Conservation (phyloP, 1,140 invertebrate species). For the Archegozetes longisetosus region DNA sequence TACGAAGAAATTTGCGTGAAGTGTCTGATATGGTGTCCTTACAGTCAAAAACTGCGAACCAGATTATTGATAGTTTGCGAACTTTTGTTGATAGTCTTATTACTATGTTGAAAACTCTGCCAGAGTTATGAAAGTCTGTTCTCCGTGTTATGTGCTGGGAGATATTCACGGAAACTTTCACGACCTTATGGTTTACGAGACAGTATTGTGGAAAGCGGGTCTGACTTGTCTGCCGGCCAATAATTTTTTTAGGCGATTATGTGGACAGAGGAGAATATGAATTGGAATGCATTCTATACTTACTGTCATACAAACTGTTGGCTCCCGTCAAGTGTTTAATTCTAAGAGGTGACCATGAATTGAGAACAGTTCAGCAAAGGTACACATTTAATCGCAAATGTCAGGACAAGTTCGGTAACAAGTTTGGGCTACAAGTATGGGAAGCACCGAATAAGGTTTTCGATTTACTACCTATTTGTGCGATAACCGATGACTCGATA, state of each 20-base stretch:
- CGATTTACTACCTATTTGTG: conserved; percentile 48
- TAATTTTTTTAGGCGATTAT: conserved; percentile 46
- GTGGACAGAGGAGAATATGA: conserved; percentile 37
- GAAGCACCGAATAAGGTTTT: conserved; percentile 48
- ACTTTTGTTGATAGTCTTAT: not conserved
- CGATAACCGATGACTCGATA: conserved; percentile 47
- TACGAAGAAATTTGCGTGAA: not conserved
- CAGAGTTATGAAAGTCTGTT: conserved; percentile 29
- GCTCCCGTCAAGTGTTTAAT: conserved; percentile 39
- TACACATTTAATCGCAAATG: conserved; percentile 49
- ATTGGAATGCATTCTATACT: conserved; percentile 38
- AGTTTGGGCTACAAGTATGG: conserved; percentile 42
- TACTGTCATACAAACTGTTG: conserved; percentile 43
- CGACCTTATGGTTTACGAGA: conserved; percentile 43
- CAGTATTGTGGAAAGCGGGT: conserved; percentile 41
- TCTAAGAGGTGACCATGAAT: conserved; percentile 46
- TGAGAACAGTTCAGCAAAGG: conserved; percentile 44
- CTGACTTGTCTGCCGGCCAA: conserved; percentile 37
- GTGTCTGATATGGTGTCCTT: not conserved
- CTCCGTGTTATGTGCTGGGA: conserved; percentile 40
- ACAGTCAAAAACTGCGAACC: not conserved
- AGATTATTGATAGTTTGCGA: conserved; percentile 1
- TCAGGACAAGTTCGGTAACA: conserved; percentile 44
- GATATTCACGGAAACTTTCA: conserved; percentile 41
- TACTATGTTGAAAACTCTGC: conserved; percentile 10